A percentile compares a stretch with the other conserved stretches of the same genome.
Evolutionary conservation across 2,888 invertebrate genomes (phyloP).

Genomic region (Meiosimyza decipiens): DNA sequence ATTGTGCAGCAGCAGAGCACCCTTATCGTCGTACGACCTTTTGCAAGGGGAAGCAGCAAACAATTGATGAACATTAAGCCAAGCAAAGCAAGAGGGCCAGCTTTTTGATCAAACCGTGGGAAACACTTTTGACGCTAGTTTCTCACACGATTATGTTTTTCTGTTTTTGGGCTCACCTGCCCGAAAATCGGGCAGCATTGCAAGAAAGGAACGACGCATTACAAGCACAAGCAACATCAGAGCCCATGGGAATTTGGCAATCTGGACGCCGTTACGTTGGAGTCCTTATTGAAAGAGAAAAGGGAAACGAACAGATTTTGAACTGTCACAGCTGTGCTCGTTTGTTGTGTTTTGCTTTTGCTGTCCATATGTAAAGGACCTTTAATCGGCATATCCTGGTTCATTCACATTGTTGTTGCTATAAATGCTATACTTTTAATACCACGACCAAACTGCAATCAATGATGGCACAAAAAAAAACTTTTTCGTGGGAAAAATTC

Average conservation of each 20-base stretch:
- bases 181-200: constrained; percentile 39
- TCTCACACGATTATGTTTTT: constrained; percentile 62
- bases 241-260: constrained; percentile 56
- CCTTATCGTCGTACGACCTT: constrained; percentile 9
- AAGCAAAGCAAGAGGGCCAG: constrained; percentile 54
- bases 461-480: constrained; percentile 23
- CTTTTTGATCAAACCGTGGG: constrained; percentile 60
- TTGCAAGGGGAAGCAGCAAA: constrained; percentile 31
- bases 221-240: constrained; percentile 40
- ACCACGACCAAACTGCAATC: not conserved
- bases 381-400: constrained; percentile 40
- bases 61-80: constrained; percentile 48
- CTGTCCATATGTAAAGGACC: constrained; percentile 29
- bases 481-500: constrained; percentile 20
- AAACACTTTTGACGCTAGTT: constrained; percentile 65
- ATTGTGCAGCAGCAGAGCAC: constrained; percentile 37
- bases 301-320: not conserved
- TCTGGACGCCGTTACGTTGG: constrained; percentile 38
- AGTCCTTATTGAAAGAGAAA: not conserved
- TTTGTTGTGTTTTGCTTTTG: constrained; percentile 34
- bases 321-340: constrained; percentile 47
- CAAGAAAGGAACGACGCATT: constrained; percentile 39
- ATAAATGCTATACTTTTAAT: not conserved
- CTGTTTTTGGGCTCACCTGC: constrained; percentile 60
- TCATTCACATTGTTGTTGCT: not conserved